Percentiles rank a stretch among this genome's conserved stretches.
Evolutionary conservation across 1,140 invertebrate species (phyloP).

Genomic region (Ericerus pela): DNA sequence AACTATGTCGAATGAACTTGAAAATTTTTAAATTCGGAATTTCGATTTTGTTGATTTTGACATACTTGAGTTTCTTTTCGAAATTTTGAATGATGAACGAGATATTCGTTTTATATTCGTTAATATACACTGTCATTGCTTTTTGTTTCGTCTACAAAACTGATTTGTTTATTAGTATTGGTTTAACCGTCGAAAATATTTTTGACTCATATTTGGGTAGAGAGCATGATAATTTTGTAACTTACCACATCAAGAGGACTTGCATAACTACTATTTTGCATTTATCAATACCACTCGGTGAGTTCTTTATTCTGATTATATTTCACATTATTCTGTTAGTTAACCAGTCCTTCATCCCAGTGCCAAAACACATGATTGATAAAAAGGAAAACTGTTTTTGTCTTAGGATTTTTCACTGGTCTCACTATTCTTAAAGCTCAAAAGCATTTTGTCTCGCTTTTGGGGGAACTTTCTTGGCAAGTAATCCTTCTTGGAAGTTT

Average conservation of each 20-base stretch:
- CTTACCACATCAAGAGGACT: constrained; percentile 54
- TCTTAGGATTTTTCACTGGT: constrained; percentile 43
- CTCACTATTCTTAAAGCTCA: constrained; percentile 25
- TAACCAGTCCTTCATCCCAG: too few relatives aligned
- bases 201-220: constrained; percentile 47
- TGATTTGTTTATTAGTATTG: constrained; percentile 53
- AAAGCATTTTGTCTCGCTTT: constrained; percentile 28
- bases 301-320: constrained; percentile 21
- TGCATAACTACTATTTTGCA: constrained; percentile 48
- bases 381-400: constrained; percentile 21
- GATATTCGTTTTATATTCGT: constrained; percentile 14
- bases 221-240: constrained; percentile 50
- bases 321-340: constrained; percentile 8
- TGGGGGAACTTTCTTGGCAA: constrained; percentile 32
- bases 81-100: constrained; percentile 7
- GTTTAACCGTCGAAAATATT: constrained; percentile 51
- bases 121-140: constrained; percentile 51
- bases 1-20: too few relatives aligned
- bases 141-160: constrained; percentile 58
- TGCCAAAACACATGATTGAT: too few relatives aligned
- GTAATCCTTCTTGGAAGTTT: constrained; percentile 27
- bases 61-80: too few relatives aligned
- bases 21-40: too few relatives aligned
- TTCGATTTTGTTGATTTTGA: too few relatives aligned
- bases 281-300: constrained; percentile 47